A percentile compares a stretch with the other conserved stretches of the same genome.
Conservation (phyloP, 2,113 vertebrate species). For the Anolis sagrei region DNA sequence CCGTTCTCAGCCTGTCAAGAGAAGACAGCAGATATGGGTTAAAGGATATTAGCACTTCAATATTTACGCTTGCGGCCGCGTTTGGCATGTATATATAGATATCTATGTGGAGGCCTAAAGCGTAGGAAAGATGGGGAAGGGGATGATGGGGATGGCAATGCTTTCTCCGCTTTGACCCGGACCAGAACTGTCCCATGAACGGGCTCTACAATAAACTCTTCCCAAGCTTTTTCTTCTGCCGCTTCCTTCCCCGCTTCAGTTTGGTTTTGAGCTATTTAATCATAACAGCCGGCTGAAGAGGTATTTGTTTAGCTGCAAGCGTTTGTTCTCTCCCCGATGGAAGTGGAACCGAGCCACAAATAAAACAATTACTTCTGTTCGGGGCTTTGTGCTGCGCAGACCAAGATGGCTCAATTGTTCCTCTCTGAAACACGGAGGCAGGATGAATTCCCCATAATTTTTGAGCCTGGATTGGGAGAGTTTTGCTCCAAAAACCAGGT, state of each 20-base stretch:
- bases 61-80: neutral
- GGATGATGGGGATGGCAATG: too few species aligned
- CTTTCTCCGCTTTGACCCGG: neutral
- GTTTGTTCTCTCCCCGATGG: neutral
- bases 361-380: neutral
- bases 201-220: too few species aligned
- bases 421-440: too few species aligned
- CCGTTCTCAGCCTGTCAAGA: too few species aligned
- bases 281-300: neutral
- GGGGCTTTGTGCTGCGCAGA: neutral
- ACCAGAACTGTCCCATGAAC: too few species aligned
- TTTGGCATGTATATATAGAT: neutral
- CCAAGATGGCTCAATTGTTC: neutral
- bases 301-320: neutral
- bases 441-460: neutral
- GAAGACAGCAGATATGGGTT: too few species aligned
- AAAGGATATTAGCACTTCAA: too few species aligned
- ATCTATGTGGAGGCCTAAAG: neutral
- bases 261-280: constrained; percentile 28
- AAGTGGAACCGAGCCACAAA: neutral
- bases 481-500: neutral
- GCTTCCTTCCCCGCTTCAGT: neutral
- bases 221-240: neutral
- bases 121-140: too few species aligned
- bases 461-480: neutral